Conservation (phyloP, 2,113 vertebrate species). For the Anser cygnoides region DNA sequence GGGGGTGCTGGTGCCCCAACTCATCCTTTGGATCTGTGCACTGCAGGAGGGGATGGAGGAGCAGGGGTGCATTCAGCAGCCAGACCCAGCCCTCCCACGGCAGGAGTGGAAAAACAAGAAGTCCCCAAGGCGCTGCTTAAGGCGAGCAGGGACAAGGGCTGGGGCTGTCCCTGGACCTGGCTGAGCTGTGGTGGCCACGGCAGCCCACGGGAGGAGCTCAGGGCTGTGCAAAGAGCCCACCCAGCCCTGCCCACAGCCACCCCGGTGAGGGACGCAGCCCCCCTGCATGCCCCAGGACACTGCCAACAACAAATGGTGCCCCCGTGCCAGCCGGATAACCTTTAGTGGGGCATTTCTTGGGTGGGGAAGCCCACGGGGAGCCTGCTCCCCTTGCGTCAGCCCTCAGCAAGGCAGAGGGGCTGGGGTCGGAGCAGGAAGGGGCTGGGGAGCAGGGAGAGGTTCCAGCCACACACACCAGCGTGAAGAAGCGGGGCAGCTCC, state of each 20-base stretch:
- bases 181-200: neutral
- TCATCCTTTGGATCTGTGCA: rapidly evolving
- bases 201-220: neutral
- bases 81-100: neutral
- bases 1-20: neutral
- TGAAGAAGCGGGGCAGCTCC: neutral
- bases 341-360: neutral
- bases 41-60: neutral
- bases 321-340: neutral
- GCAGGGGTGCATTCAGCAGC: neutral
- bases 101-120: neutral
- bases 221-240: too few species aligned
- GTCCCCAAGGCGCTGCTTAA: neutral
- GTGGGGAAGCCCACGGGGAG: neutral
- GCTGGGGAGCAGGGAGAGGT: neutral
- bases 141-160: neutral
- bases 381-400: neutral
- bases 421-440: neutral
- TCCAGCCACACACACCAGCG: neutral
- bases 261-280: rapidly evolving
- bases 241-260: neutral
- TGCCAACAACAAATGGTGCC: neutral
- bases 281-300: neutral
- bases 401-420: neutral
- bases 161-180: neutral